These are phyloP conservation scores for Sylvilagus floridanus DNA, from an alignment of 2,797 vertebrate genomes.

Conservation along the genomic window DNA sequence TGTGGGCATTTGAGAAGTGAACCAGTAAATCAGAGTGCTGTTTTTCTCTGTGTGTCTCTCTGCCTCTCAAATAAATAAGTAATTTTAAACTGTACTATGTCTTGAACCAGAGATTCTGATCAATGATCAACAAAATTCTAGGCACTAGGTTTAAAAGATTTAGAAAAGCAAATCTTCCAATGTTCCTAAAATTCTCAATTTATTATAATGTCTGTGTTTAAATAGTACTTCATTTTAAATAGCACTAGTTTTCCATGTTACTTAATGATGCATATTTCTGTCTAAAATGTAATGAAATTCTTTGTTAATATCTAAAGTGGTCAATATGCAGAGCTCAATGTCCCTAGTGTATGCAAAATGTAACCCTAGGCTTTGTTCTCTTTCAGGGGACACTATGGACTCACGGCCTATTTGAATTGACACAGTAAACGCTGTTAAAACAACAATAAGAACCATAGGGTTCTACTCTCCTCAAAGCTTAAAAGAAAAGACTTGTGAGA, in stretches of 20 bases:
- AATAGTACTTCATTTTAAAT: constrained; percentile 14
- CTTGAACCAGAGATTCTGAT: constrained; percentile 17
- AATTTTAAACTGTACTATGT: not conserved
- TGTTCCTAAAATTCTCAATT: not conserved
- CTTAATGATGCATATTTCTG: not conserved
- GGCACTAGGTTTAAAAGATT: not conserved
- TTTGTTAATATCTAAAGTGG: constrained; percentile 18
- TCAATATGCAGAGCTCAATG: not conserved
- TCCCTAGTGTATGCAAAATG: not conserved
- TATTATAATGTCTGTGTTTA: not conserved
- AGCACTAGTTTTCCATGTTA: not conserved
- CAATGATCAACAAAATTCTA: not conserved
- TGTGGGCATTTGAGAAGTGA: too few species aligned
- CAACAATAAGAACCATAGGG: not conserved
- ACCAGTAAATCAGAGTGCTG: too few species aligned
- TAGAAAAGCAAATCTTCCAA: not conserved
- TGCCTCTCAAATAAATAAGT: too few species aligned
- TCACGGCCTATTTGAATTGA: constrained; percentile 24
- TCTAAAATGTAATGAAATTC: constrained; percentile 3
- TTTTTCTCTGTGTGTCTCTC: too few species aligned
- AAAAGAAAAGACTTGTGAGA: constrained; percentile 57
- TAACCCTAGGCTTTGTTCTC: not conserved
- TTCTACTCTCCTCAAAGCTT: constrained; percentile 13
- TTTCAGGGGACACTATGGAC: not conserved
- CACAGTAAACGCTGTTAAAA: constrained; percentile 17